phyloP scores from a whole-genome alignment of 2,888 invertebrate genomes.

The Drosophila picticornis region DNA sequence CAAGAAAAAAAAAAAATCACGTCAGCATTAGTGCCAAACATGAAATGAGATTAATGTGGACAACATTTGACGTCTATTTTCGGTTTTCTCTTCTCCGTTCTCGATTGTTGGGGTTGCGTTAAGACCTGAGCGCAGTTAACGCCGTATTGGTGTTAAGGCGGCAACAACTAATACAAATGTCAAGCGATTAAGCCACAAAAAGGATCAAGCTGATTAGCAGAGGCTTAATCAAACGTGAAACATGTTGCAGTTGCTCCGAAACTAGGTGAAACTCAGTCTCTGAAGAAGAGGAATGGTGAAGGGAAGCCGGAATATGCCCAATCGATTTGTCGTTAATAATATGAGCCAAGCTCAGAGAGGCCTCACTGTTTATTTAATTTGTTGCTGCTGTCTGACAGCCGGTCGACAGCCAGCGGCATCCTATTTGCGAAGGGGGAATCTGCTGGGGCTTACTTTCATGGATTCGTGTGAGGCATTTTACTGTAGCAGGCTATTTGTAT shows the following conservation, averaged over 20 bases:
- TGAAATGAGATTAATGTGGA: conserved; percentile 73
- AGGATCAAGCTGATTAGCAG: conserved; percentile 82
- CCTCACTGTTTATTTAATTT: conserved; percentile 73
- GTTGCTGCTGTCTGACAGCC: conserved; percentile 56
- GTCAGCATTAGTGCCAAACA: conserved; percentile 69
- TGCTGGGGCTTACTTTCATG: conserved; percentile 12
- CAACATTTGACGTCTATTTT: conserved; percentile 61
- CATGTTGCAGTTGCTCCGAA: conserved; percentile 23
- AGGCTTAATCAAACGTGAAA: conserved; percentile 64
- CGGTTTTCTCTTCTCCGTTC: neutral
- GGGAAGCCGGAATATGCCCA: conserved; percentile 4
- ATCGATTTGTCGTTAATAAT: conserved; percentile 75
- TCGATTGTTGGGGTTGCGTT: neutral
- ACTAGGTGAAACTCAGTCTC: neutral
- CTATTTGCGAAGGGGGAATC: conserved; percentile 14
- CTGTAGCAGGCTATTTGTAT: conserved; percentile 68
- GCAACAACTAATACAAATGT: conserved; percentile 78
- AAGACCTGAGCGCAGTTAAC: conserved; percentile 34
- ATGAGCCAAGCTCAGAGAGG: conserved; percentile 59
- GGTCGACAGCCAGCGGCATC: conserved; percentile 50
- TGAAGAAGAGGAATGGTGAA: neutral
- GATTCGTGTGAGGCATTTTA: conserved; percentile 49
- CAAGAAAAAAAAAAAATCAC: conserved; percentile 53
- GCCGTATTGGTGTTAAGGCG: conserved; percentile 38
- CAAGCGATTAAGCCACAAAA: conserved; percentile 80